Percentiles rank a stretch among this genome's conserved stretches.
These are phyloP conservation scores for Parnassius glacialis DNA, from an alignment of 2,888 invertebrate genomes.

Conservation along the genomic window DNA sequence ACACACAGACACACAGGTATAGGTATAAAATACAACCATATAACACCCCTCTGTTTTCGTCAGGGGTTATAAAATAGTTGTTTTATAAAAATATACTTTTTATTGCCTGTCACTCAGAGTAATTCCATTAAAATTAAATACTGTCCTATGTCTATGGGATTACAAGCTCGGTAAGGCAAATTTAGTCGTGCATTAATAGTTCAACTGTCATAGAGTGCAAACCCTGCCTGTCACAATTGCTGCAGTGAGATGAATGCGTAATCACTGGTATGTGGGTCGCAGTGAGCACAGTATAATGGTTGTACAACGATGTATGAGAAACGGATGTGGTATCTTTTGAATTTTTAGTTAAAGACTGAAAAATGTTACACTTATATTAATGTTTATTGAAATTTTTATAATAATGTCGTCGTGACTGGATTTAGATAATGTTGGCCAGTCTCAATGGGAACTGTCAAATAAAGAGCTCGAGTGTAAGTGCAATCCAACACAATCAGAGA, in stretches of 20 bases:
- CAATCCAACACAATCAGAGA: too few relatives aligned
- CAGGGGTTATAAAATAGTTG: too few relatives aligned
- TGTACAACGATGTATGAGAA: conserved; percentile 5
- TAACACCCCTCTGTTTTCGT: too few relatives aligned
- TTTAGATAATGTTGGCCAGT: too few relatives aligned
- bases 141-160: background rate
- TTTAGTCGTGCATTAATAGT: conserved; percentile 3
- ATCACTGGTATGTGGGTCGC: conserved; percentile 33
- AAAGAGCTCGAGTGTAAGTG: too few relatives aligned
- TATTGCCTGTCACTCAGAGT: too few relatives aligned
- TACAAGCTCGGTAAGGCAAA: background rate
- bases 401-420: background rate
- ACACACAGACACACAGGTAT: too few relatives aligned
- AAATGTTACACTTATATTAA: too few relatives aligned
- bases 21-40: too few relatives aligned
- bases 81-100: too few relatives aligned
- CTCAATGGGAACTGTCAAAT: too few relatives aligned
- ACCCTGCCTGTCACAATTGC: conserved; percentile 25
- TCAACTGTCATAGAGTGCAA: conserved; percentile 9
- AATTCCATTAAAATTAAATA: too few relatives aligned
- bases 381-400: background rate
- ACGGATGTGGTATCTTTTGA: conserved; percentile 27
- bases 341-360: background rate
- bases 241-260: conserved; percentile 24
- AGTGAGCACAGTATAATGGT: conserved; percentile 19